Percentiles rank a stretch among this genome's conserved stretches.
phyloP scores from a whole-genome alignment of 2,888 invertebrate species.

The Metalampra italica region DNA sequence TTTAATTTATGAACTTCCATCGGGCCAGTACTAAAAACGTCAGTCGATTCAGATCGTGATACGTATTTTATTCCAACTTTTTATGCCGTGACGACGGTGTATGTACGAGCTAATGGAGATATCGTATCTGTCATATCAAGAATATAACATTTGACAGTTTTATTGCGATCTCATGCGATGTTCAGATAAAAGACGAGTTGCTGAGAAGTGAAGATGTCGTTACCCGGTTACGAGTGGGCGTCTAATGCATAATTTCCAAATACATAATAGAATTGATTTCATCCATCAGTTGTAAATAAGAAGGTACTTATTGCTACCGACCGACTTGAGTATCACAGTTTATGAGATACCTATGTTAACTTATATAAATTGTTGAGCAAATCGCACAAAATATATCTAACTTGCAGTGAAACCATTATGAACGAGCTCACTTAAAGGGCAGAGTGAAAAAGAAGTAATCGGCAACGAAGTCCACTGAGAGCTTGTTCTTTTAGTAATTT shows the following conservation, averaged over 20 bases:
- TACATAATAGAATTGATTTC: constrained; percentile 22
- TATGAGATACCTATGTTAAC: too few species aligned
- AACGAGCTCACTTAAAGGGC: constrained; percentile 19
- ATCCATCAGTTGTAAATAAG: constrained; percentile 13
- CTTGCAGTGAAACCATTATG: constrained; percentile 14
- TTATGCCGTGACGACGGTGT: constrained; percentile 55
- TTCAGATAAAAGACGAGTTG: constrained; percentile 48
- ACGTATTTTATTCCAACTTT: constrained; percentile 46
- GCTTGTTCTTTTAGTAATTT: constrained; percentile 52
- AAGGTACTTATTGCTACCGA: background rate
- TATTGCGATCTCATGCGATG: constrained; percentile 61
- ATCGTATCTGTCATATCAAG: constrained; percentile 67
- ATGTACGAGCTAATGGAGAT: constrained; percentile 64
- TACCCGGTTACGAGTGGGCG: constrained; percentile 15
- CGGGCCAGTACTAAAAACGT: constrained; percentile 35
- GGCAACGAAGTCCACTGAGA: constrained; percentile 22
- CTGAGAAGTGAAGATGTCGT: constrained; percentile 33
- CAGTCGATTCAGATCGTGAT: constrained; percentile 50
- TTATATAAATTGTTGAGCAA: too few species aligned
- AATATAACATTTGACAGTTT: constrained; percentile 67
- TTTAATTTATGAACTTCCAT: constrained; percentile 62
- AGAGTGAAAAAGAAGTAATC: constrained; percentile 29
- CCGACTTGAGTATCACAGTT: background rate
- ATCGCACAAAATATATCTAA: too few species aligned
- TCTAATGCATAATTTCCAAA: constrained; percentile 14